Percentiles rank a stretch among this genome's conserved stretches.
phyloP scores from a whole-genome alignment of 1,140 invertebrate genomes.

The Heliconius hewitsoni region DNA sequence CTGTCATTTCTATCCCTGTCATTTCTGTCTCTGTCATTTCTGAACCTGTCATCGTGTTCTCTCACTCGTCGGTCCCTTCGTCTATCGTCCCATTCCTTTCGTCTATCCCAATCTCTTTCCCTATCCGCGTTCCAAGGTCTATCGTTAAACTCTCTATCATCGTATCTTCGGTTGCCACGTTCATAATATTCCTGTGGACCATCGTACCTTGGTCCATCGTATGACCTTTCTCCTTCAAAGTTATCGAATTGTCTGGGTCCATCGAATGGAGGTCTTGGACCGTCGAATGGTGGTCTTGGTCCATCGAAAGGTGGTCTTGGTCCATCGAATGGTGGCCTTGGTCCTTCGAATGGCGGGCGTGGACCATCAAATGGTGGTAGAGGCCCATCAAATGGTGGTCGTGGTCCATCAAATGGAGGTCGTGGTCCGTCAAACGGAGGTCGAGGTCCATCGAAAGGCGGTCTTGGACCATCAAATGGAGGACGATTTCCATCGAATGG shows the following conservation, averaged over 20 bases:
- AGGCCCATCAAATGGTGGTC: constrained; percentile 59
- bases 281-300: constrained; percentile 64
- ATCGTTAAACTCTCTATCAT: constrained; percentile 65
- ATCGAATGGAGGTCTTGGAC: constrained; percentile 58
- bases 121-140: constrained; percentile 67
- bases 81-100: constrained; percentile 66
- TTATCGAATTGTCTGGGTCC: constrained; percentile 57
- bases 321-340: constrained; percentile 60
- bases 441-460: constrained; percentile 53
- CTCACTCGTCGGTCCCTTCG: constrained; percentile 54
- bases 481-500: constrained; percentile 47
- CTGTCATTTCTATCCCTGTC: constrained; percentile 53
- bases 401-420: constrained; percentile 64
- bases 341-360: constrained; percentile 53
- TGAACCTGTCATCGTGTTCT: constrained; percentile 53
- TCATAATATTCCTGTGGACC: constrained; percentile 69
- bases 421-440: constrained; percentile 60
- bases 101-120: constrained; percentile 62
- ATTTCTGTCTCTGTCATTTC: constrained; percentile 40
- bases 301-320: constrained; percentile 62
- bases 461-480: constrained; percentile 57
- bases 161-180: constrained; percentile 63
- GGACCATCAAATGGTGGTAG: constrained; percentile 30
- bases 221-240: constrained; percentile 64
- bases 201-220: constrained; percentile 55